phyloP scores from a whole-genome alignment of 2,888 invertebrate species.

The Neocrepidodera transversa region DNA sequence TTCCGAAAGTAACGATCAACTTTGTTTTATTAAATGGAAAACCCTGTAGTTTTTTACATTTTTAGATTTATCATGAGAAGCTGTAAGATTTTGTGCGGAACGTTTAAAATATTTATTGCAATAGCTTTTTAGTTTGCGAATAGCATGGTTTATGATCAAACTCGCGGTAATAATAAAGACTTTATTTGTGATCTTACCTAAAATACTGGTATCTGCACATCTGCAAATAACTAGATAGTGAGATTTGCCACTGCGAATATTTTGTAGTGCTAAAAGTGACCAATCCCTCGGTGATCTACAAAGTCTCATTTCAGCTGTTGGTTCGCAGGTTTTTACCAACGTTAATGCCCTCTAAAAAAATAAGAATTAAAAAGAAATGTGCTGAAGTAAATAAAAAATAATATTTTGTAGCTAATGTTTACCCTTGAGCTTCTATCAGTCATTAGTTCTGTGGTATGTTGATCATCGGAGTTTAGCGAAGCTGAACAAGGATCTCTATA shows the following conservation, averaged over 20 bases:
- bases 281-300: conserved; percentile 89
- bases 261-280: conserved; percentile 89
- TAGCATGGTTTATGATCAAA: no score
- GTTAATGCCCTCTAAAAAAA: conserved; percentile 76
- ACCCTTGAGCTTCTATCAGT: conserved; percentile 87
- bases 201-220: conserved; percentile 83
- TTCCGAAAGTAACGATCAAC: no score
- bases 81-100: no score
- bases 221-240: conserved; percentile 92
- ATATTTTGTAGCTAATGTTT: conserved; percentile 41
- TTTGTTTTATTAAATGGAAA: no score
- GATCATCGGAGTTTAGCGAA: conserved; percentile 87
- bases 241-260: conserved; percentile 90
- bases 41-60: no score
- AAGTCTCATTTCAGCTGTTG: conserved; percentile 88
- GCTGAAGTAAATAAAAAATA: neutral
- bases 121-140: no score
- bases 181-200: conserved; percentile 68
- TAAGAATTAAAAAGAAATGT: neutral
- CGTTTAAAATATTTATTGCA: no score
- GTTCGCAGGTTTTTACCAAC: conserved; percentile 91
- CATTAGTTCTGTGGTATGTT: conserved; percentile 89
- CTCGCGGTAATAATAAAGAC: no score
- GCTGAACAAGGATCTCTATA: conserved; percentile 92
- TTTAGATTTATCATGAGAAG: no score